Base-by-base conservation (phyloP, 1,140 invertebrate species). In the Solenopsis invicta region DNA sequence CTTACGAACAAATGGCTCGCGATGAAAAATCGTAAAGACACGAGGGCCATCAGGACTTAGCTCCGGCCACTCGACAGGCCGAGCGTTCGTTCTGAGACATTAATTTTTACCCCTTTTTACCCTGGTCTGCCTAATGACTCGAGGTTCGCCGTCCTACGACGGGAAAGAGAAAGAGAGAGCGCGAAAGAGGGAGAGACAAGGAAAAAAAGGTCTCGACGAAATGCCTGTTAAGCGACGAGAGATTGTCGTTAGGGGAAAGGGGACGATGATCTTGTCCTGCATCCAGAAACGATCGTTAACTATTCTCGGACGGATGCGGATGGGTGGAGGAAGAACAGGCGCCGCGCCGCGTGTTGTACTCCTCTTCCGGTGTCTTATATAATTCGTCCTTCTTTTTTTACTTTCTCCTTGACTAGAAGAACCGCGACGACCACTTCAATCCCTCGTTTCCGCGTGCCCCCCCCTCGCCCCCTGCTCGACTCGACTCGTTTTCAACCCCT, bases 71-170 rank as follows among this genome's bases (percentile, higher is more conserved):
- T 87, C 88, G 90, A 85, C 89, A 75, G 75, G 88, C 88, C 89
- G 92, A 93, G 92, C 92, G 93, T 95, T 95, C 94, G 94, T 95
- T 95, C 95, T 94, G 93, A 95, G 94, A 95, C 94, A 95, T 95
- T 95, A 95, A 95, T 95, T 95, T 95, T 95, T 95, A 94, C 93
- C 93, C 94, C 94, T 94, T 94, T 94, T 90, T 87, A 92, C 90
- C 91, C 89, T 89, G 92, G 90, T 88, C 93, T 95, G 93, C 94
- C 94, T 94, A 95, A 95, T 95, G 94, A 95, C 94, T 93, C 95
- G 90, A 91, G 91, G 76, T 90, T 62, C 78, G 59, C 88, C 90
- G 76, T 85, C 54, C 84, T 80, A 64, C 45, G 59, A 80, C 50
- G 66, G 67, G 75, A 56, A 45, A 16, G 34, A 75, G 64, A 62